Percentiles rank a stretch among this genome's conserved stretches.
These are phyloP conservation scores for Lophius piscatorius DNA, from an alignment of 2,113 vertebrate genomes.

Conservation along the genomic window DNA sequence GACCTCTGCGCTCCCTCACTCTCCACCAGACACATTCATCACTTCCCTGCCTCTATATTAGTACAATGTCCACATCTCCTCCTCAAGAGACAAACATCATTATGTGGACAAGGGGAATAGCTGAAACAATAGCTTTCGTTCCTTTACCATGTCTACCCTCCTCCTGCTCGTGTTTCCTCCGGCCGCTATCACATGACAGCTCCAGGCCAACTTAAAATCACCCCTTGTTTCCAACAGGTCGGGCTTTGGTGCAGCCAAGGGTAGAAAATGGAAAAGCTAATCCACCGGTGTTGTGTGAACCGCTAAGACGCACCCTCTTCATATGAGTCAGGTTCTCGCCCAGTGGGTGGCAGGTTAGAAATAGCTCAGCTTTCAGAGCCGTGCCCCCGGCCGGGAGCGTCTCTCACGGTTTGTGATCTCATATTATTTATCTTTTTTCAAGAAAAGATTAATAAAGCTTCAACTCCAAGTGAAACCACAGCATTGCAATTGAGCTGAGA, in stretches of 20 bases:
- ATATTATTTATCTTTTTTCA: slow-evolving; percentile 7
- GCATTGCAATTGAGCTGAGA: not conserved
- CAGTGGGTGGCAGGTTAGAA: slow-evolving; percentile 60
- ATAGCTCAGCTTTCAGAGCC: slow-evolving; percentile 34
- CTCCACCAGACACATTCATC: slow-evolving; percentile 75
- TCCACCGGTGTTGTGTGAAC: slow-evolving; percentile 50
- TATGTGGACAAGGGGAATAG: slow-evolving; percentile 45
- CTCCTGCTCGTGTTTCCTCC: slow-evolving; percentile 42
- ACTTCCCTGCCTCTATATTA: slow-evolving; percentile 49
- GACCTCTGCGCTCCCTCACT: slow-evolving; percentile 57
- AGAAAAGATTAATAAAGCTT: slow-evolving; percentile 24
- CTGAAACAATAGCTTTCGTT: slow-evolving; percentile 63
- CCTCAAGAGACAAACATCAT: slow-evolving; percentile 49
- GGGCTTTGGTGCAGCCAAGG: slow-evolving; percentile 49
- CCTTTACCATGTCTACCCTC: slow-evolving; percentile 21
- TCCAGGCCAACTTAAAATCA: slow-evolving; percentile 51
- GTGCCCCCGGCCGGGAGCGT: slow-evolving; percentile 24
- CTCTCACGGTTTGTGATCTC: slow-evolving; percentile 37
- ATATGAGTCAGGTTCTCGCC: slow-evolving; percentile 53
- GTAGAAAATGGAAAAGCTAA: slow-evolving; percentile 61
- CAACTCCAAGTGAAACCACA: slow-evolving; percentile 32
- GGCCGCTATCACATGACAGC: slow-evolving; percentile 67
- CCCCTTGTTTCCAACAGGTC: slow-evolving; percentile 61
- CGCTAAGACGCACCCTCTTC: slow-evolving; percentile 40
- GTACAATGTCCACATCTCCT: slow-evolving; percentile 55